phyloP scores from a whole-genome alignment of 2,113 vertebrate genomes.

The Proterorhinus semilunaris region DNA sequence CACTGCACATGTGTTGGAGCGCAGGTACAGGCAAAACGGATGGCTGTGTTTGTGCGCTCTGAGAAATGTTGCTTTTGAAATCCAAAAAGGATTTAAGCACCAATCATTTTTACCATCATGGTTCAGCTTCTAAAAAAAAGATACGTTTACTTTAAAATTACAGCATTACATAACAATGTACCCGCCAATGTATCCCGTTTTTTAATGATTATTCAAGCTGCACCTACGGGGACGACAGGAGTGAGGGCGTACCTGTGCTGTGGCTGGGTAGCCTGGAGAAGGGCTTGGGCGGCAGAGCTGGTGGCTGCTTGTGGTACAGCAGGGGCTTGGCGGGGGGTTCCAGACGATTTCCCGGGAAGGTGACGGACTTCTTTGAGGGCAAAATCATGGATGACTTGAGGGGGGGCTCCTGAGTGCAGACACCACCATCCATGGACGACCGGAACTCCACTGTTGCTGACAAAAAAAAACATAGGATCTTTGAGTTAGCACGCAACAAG shows the following conservation, averaged over 20 bases:
- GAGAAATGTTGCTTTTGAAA: background rate
- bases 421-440: conserved; percentile 83
- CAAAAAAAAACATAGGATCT: conserved; percentile 35
- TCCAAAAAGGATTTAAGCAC: background rate
- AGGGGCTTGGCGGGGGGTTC: conserved; percentile 89
- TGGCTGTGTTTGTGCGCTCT: conserved; percentile 12
- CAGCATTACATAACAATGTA: no score
- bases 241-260: conserved; percentile 85
- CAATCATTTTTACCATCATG: no score
- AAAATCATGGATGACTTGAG: conserved; percentile 86
- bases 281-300: conserved; percentile 97
- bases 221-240: no score
- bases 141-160: no score
- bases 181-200: no score
- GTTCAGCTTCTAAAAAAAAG: no score
- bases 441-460: conserved; percentile 91
- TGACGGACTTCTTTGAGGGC: conserved; percentile 88
- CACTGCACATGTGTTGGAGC: conserved; percentile 35
- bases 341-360: conserved; percentile 89
- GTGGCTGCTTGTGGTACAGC: conserved; percentile 95
- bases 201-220: no score
- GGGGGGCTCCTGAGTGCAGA: conserved; percentile 89
- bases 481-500: background rate
- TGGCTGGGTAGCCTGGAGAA: conserved; percentile 94
- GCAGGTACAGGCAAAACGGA: conserved; percentile 34